Evolutionary conservation across 92 coral and sea anemone species (phyloP), one percentile per base, ranked within the genome.

Genomic region (Blastomussa wellsi): DNA sequence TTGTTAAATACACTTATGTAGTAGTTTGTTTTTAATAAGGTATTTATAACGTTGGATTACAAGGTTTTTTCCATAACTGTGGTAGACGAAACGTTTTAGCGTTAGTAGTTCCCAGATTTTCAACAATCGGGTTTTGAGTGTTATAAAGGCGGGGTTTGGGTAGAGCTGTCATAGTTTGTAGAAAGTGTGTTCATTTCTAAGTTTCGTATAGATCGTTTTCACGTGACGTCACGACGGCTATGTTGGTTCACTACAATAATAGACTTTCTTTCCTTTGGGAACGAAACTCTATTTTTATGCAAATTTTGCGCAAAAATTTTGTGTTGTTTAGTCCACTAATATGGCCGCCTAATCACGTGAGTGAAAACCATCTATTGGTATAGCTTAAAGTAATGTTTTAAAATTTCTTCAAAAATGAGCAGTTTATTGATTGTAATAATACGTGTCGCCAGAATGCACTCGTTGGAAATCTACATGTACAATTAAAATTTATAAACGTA

Each of bases 41-140:
- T 70, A 70, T 70, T 70, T 70, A 65, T 65, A 65, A 65, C 70
- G 33, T 65, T 65, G 70, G 70, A 65, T 65, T 65, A 7, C 70
- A 65, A 65, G 33, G 14, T 26, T 65, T 26, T 26, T 51, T 44
- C 57, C 57, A 17, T 51, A 26, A 62, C 33, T 62, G 35, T 5
- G 24, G 33, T 2, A 57, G n/a, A 26, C 68, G 33, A 1, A 62
- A 10, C 35, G 68, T 62, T 62, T 57, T 24, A 57, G 65, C 31
- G 10, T 55, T n/a, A 55, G 62, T 57, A 57, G 68, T 62, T 26
- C 17, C 33, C 68, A 62, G 68, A n/a, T 1, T 24, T 26, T 62
- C 68, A 16, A 8, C 16, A 24, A 33, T 70, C 44, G 37, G 47
- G 13, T 19, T 17, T 70, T 37, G 16, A 26, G 68, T 62, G 68